Conservation (phyloP, 2,888 invertebrate species). For the Cylloceria caligata region DNA sequence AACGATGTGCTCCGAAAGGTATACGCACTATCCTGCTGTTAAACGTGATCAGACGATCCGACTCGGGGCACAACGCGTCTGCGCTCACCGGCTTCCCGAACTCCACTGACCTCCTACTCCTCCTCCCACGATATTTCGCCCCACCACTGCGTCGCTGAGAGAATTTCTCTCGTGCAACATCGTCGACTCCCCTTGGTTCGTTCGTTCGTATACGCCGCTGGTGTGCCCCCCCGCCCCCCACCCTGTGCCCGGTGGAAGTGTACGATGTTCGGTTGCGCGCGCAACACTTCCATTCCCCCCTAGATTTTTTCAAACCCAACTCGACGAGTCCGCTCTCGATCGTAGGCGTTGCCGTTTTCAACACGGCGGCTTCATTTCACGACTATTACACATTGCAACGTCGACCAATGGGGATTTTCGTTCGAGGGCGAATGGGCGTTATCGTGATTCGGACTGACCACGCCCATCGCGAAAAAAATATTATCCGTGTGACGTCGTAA, state of each 20-base stretch:
- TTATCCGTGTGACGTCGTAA: slow-evolving; percentile 51
- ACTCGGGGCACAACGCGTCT: slow-evolving; percentile 81
- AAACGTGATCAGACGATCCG: slow-evolving; percentile 55
- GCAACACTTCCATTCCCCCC: slow-evolving; percentile 23
- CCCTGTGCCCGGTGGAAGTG: neutral
- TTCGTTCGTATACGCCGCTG: neutral
- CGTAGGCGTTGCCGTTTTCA: slow-evolving; percentile 23
- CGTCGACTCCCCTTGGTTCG: slow-evolving; percentile 43
- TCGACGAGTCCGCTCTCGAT: slow-evolving; percentile 1
- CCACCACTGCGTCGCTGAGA: slow-evolving; percentile 72
- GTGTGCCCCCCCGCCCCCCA: no score
- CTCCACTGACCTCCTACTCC: slow-evolving; percentile 83
- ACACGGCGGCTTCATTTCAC: neutral
- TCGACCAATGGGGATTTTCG: slow-evolving; percentile 47
- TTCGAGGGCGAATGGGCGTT: slow-evolving; percentile 54
- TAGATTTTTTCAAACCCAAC: neutral
- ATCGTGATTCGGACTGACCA: slow-evolving; percentile 36
- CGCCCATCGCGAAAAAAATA: slow-evolving; percentile 39
- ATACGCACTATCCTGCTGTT: slow-evolving; percentile 53
- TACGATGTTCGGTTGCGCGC: slow-evolving; percentile 40
- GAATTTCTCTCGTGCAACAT: slow-evolving; percentile 45
- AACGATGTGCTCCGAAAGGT: slow-evolving; percentile 37
- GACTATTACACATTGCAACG: slow-evolving; percentile 30
- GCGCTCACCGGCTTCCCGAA: slow-evolving; percentile 84
- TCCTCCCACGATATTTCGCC: slow-evolving; percentile 82